These are phyloP conservation scores for Bradypodion pumilum DNA, from an alignment of 2,797 vertebrate species.

Conservation along the genomic window DNA sequence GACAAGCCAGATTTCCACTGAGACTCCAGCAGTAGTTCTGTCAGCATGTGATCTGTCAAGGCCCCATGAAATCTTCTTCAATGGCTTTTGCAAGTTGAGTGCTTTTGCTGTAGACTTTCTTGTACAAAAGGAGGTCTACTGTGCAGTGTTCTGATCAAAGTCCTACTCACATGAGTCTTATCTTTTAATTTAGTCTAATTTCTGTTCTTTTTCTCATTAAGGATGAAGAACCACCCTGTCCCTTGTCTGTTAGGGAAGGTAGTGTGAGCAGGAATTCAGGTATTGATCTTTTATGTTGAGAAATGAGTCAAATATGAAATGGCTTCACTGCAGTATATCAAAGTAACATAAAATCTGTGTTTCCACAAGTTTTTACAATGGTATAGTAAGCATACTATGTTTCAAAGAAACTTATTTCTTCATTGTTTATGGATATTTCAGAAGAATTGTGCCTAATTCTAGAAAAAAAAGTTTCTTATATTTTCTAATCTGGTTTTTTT, in stretches of 20 bases:
- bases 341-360: neutral
- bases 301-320: neutral
- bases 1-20: conserved; percentile 27
- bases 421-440: neutral
- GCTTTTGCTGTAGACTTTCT: conserved; percentile 28
- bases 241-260: neutral
- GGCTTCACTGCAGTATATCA: conserved; percentile 1
- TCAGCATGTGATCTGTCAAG: conserved; percentile 37
- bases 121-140: conserved; percentile 19
- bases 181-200: conserved; percentile 32
- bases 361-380: neutral
- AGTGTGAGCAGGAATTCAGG: conserved; percentile 8
- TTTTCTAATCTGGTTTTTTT: neutral
- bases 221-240: neutral
- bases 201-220: neutral
- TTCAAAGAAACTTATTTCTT: neutral
- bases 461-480: neutral
- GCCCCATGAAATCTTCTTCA: conserved; percentile 40
- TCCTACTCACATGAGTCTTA: conserved; percentile 2
- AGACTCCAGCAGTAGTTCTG: conserved; percentile 30
- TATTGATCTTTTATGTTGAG: neutral
- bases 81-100: conserved; percentile 37
- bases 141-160: conserved; percentile 35
- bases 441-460: neutral
- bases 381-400: neutral